Evolutionary conservation across 2,888 invertebrate species (phyloP).

Genomic region (Sphinx pinastri): DNA sequence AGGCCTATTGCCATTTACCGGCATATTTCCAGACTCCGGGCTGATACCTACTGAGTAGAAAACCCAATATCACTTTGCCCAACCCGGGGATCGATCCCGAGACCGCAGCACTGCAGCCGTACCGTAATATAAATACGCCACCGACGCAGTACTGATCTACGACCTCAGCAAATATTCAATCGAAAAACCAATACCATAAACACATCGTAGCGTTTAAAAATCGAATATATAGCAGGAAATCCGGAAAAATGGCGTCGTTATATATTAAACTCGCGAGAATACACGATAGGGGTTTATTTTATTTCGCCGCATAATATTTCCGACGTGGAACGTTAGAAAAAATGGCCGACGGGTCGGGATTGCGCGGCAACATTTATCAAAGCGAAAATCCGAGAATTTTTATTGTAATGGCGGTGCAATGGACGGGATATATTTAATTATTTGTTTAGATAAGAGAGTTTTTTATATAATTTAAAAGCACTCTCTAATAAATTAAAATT

Average conservation of each 20-base stretch:
- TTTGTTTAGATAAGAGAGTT: too few relatives aligned
- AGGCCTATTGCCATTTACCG: too few relatives aligned
- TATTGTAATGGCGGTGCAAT: constrained; percentile 4
- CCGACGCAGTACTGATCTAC: neutral
- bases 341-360: constrained; percentile 39
- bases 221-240: constrained; percentile 11
- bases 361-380: constrained; percentile 45
- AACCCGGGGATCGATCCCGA: too few relatives aligned
- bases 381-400: constrained; percentile 26
- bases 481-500: too few relatives aligned
- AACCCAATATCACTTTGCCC: too few relatives aligned
- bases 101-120: too few relatives aligned
- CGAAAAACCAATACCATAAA: neutral
- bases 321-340: constrained; percentile 37
- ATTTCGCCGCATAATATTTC: constrained; percentile 40
- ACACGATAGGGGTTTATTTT: constrained; percentile 27
- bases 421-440: neutral
- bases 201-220: neutral
- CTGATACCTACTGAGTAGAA: too few relatives aligned
- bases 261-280: constrained; percentile 19
- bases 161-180: neutral
- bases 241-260: constrained; percentile 25
- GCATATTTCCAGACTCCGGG: too few relatives aligned
- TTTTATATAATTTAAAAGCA: neutral
- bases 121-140: too few relatives aligned